Evolutionary conservation across 2,888 invertebrate genomes (phyloP).

Genomic region (Cephus rjabovi): DNA sequence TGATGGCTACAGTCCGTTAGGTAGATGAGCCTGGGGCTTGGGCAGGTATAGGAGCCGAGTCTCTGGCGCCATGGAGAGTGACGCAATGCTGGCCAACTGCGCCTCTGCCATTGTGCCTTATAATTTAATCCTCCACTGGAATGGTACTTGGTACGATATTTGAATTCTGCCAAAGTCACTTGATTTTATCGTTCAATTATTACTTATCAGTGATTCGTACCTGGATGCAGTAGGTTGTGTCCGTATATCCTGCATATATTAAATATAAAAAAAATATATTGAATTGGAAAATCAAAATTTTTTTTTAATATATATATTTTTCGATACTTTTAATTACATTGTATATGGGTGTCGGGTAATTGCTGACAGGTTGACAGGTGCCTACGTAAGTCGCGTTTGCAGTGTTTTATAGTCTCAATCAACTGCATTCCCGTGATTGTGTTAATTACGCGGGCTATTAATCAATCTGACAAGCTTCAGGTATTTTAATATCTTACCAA

Average conservation of each 20-base stretch:
- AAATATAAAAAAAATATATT: neutral
- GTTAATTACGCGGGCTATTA: neutral
- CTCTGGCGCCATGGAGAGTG: constrained; percentile 8
- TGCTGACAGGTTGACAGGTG: neutral
- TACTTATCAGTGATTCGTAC: too few relatives aligned
- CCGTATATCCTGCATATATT: too few relatives aligned
- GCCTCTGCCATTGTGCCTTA: constrained; percentile 12
- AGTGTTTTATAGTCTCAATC: neutral
- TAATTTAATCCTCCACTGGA: constrained; percentile 8
- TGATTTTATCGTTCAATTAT: too few relatives aligned
- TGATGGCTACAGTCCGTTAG: constrained; percentile 8
- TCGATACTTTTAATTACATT: neutral
- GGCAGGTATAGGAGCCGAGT: neutral
- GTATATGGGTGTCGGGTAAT: neutral
- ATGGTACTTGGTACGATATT: neutral
- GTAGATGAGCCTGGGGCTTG: constrained; percentile 1
- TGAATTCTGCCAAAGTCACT: too few relatives aligned
- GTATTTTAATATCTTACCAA: neutral
- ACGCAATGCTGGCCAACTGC: constrained; percentile 14
- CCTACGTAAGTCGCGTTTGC: neutral
- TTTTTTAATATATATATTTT: neutral
- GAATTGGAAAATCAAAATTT: neutral
- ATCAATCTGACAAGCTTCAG: neutral
- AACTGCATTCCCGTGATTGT: neutral
- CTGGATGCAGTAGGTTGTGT: too few relatives aligned